Evolutionary conservation across 2,888 invertebrate species (phyloP).

Genomic region (Caenorhabditis doughertyi): DNA sequence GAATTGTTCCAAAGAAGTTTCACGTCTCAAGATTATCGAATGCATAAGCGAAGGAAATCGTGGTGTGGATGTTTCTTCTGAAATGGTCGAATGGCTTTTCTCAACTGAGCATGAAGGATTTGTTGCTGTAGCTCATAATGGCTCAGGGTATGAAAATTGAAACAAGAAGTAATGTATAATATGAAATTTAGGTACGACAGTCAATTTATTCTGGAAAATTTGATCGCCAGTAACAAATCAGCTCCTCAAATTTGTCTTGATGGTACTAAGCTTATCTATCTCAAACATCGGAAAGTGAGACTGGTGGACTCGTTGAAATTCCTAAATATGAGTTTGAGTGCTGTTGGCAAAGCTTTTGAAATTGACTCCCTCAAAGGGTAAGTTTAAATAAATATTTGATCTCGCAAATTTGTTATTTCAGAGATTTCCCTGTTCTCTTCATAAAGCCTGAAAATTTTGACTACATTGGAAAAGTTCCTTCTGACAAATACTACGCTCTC

Average conservation of each 20-base stretch:
- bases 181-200: not conserved
- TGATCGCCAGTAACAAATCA: conserved; percentile 3
- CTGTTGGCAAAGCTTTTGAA: conserved; percentile 1
- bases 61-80: not conserved
- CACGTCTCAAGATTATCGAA: not conserved
- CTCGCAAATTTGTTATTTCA: too few species aligned
- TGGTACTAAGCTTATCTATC: not conserved
- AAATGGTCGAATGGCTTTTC: not conserved
- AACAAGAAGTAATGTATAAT: not conserved
- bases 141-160: not conserved
- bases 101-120: not conserved
- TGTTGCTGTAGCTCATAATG: conserved; percentile 9
- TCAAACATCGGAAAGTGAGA: not conserved
- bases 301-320: conserved; percentile 12
- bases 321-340: not conserved
- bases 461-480: not conserved
- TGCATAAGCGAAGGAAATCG: not conserved
- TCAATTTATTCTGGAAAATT: conserved; percentile 7
- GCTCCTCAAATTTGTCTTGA: conserved; percentile 8
- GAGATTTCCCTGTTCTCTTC: conserved; percentile 26
- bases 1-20: conserved; percentile 10
- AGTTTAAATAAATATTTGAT: not conserved
- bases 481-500: not conserved
- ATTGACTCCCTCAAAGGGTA: not conserved
- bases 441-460: conserved; percentile 6